A percentile compares a stretch with the other conserved stretches of the same genome.
Evolutionary conservation across 2,888 invertebrate species (phyloP).

Genomic region (Bhutanitis thaidina): DNA sequence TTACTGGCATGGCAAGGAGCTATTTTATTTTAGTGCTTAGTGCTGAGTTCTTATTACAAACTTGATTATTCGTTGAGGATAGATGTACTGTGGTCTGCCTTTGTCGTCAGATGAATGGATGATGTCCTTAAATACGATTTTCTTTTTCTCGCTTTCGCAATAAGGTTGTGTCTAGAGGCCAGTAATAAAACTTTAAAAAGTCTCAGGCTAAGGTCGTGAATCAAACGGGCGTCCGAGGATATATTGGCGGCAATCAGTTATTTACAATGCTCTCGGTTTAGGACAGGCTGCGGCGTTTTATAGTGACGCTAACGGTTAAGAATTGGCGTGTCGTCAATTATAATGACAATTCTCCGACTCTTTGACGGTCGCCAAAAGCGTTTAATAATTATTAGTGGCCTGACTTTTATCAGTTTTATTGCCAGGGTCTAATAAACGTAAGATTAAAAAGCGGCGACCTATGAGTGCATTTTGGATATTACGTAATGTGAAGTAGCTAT

Average conservation of each 20-base stretch:
- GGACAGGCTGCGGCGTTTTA: slow-evolving; percentile 40
- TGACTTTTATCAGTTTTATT: slow-evolving; percentile 23
- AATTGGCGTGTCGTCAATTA: slow-evolving; percentile 51
- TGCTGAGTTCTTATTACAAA: too few relatives aligned
- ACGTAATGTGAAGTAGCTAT: slow-evolving; percentile 2
- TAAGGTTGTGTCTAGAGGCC: slow-evolving; percentile 10
- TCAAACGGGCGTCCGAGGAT: slow-evolving; percentile 38
- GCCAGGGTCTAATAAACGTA: slow-evolving; percentile 11
- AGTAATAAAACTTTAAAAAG: slow-evolving; percentile 23
- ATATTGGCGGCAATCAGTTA: slow-evolving; percentile 58
- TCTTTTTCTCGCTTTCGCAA: slow-evolving; percentile 6
- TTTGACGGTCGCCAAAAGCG: slow-evolving; percentile 41
- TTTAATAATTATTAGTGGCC: slow-evolving; percentile 26
- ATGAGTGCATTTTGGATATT: not conserved
- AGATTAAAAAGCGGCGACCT: slow-evolving; percentile 10
- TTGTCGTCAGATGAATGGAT: too few relatives aligned
- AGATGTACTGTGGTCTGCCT: too few relatives aligned
- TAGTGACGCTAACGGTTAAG: slow-evolving; percentile 35
- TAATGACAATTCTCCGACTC: slow-evolving; percentile 44
- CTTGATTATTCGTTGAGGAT: too few relatives aligned
- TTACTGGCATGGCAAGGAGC: too few relatives aligned
- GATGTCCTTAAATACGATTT: not conserved
- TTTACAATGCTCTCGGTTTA: slow-evolving; percentile 34
- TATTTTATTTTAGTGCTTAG: too few relatives aligned
- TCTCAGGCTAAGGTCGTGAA: slow-evolving; percentile 30